A percentile compares a stretch with the other conserved stretches of the same genome.
Conservation (phyloP, 2,113 vertebrate species). For the Porphyrio hochstetteri region DNA sequence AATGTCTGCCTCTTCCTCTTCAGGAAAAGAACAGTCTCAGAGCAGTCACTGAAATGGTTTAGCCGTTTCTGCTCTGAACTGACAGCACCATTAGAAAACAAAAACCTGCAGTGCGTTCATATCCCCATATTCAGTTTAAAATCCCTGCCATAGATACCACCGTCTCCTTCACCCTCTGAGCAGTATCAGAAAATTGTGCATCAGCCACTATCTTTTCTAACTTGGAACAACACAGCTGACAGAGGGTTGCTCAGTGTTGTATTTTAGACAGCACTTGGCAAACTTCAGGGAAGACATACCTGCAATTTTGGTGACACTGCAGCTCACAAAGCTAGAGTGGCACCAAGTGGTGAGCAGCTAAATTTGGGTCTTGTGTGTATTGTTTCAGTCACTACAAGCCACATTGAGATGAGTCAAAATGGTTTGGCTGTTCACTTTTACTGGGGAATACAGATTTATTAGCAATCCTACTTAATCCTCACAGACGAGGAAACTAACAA, state of each 20-base stretch:
- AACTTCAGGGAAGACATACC: background rate
- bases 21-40: constrained; percentile 30
- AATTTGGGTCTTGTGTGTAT: background rate
- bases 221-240: background rate
- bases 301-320: background rate
- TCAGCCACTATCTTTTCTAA: background rate
- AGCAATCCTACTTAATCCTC: background rate
- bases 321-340: constrained; percentile 74
- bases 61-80: background rate
- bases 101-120: background rate
- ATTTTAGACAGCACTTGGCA: constrained; percentile 52
- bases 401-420: background rate
- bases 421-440: background rate
- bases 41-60: background rate
- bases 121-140: background rate
- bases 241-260: background rate
- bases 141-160: background rate
- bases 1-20: constrained; percentile 20
- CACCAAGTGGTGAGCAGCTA: constrained; percentile 75
- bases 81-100: background rate
- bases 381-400: background rate
- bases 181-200: background rate
- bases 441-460: background rate
- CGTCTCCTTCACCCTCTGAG: background rate
- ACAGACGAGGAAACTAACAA: background rate